These are phyloP conservation scores for Shinisaurus crocodilurus DNA, from an alignment of 2,113 vertebrate genomes.

Conservation along the genomic window DNA sequence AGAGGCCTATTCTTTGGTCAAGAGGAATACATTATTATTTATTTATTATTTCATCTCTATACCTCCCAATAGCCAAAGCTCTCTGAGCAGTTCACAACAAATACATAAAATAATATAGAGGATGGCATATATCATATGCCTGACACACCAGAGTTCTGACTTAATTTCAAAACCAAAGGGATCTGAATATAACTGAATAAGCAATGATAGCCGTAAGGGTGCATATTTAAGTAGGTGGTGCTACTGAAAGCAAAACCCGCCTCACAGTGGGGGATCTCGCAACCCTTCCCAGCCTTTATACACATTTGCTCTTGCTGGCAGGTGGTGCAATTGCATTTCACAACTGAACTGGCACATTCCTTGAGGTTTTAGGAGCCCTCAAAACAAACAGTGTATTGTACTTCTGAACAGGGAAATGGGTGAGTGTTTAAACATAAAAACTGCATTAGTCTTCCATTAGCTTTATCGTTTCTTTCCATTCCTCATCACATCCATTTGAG, in stretches of 20 bases:
- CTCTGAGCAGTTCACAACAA: too few species aligned
- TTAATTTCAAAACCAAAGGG: slow-evolving; percentile 29
- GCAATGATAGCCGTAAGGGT: slow-evolving; percentile 17
- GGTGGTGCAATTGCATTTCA: slow-evolving; percentile 8
- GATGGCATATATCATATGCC: neutral
- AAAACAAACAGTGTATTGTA: neutral
- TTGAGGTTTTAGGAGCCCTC: neutral
- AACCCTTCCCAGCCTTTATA: neutral
- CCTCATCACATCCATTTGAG: slow-evolving; percentile 2
- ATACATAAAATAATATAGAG: neutral
- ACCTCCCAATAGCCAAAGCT: too few species aligned
- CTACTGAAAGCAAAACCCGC: slow-evolving; percentile 1
- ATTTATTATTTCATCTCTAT: too few species aligned
- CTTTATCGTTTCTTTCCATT: neutral
- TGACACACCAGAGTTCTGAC: neutral
- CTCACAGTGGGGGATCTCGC: neutral
- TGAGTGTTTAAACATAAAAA: neutral
- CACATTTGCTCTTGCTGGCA: neutral
- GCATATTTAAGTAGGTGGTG: slow-evolving; percentile 1
- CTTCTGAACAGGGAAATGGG: neutral
- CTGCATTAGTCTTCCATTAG: neutral
- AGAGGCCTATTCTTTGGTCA: neutral
- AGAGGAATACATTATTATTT: neutral
- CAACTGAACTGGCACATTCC: slow-evolving; percentile 3
- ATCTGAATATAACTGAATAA: slow-evolving; percentile 19